Conservation (phyloP, 2,113 vertebrate genomes). For the Bucco capensis region DNA sequence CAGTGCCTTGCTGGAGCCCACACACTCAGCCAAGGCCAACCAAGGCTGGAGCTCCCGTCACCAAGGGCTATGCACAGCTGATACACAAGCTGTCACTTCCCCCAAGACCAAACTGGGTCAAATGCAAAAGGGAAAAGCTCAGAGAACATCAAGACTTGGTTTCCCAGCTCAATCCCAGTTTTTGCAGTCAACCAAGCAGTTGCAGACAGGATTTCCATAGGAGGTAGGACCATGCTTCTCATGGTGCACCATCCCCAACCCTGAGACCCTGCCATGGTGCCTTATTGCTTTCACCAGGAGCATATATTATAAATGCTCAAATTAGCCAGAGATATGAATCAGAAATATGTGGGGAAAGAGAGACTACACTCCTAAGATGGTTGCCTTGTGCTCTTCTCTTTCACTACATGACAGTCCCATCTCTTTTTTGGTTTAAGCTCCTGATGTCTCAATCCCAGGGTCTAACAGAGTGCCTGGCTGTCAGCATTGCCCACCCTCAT, state of each 20-base stretch:
- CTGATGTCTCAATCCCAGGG: not conserved
- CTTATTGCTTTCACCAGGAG: not conserved
- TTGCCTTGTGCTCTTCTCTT: not conserved
- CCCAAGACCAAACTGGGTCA: not conserved
- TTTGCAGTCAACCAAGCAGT: not conserved
- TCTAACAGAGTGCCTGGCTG: not conserved
- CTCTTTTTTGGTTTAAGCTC: not conserved
- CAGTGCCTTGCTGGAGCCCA: not conserved
- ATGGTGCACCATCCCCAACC: not conserved
- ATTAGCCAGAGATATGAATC: not conserved
- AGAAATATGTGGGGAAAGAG: not conserved
- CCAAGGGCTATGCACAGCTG: fast-evolving
- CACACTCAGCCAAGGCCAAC: not conserved
- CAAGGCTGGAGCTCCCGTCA: not conserved
- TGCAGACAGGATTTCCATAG: not conserved
- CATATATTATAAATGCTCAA: not conserved
- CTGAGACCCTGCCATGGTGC: not conserved
- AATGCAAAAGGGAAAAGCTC: not conserved
- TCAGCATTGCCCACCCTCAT: not conserved
- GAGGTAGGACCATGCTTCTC: not conserved
- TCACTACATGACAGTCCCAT: fast-evolving
- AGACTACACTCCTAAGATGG: not conserved
- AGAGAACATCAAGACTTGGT: not conserved
- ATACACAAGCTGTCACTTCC: not conserved
- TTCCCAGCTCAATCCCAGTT: not conserved